Base-by-base conservation (phyloP, 2,888 invertebrate genomes). In the Tryphoninae sp. region DNA sequence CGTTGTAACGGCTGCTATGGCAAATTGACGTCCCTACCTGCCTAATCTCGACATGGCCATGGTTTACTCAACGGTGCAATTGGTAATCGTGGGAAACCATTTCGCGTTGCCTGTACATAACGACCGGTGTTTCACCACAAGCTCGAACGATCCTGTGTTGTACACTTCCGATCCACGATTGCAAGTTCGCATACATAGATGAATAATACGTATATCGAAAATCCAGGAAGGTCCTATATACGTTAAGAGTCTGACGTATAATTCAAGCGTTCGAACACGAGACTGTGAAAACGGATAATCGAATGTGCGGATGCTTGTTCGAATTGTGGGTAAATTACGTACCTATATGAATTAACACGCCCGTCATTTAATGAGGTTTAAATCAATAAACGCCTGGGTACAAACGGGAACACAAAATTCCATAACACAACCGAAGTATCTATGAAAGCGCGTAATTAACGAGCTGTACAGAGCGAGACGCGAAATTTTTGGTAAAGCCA, bases 1-100 rank as follows among this genome's bases (percentile, higher is more conserved):
- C 64, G 55, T 53, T 26, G 49, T 45, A 68, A 51, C 77, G 19
- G 76, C 55, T 49, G 72, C 49, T 59, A 23, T 51, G 13, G 67
- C 23, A 55, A 72, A 77, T 81, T 81, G 53, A 71, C 67, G 61
- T 67, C 72, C 76, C 22, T 26, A 59, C 67, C 75, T 58, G 49
- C 8, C 71, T 77, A 76, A 76, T 65, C 65, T 67, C 76, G 42
- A 67, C 61, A 45, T 23, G 64, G n/a, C 26, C n/a, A 59, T 61
- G 65, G 71, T 76, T 80, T 53, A 40, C 40, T 71, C 65, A 51
- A 49, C 49, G 42, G 65, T 59, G 9, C 55, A 58, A 65, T 65
- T 51, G 71, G 23, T 71, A 69, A 58, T 61, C 55, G 55, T 69
- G 55, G 42, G 45, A 16, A 65, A 71, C 19, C 22, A 61, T 80